Conservation (phyloP, 2,797 vertebrate genomes). For the Rhinichthys osculus region DNA sequence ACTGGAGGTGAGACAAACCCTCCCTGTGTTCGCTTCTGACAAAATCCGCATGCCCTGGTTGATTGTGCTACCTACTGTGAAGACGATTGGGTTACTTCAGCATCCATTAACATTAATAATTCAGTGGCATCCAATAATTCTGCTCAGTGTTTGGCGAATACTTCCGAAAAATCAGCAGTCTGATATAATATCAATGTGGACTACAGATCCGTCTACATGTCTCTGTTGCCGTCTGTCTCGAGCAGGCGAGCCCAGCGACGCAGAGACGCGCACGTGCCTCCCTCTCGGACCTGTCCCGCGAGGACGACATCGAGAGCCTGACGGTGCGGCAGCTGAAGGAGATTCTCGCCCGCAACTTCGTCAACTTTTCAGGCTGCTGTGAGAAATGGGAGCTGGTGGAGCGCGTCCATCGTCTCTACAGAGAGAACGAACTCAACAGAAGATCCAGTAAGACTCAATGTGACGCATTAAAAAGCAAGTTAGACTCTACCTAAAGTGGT, state of each 20-base stretch:
- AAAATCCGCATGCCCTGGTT: background rate
- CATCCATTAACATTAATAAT: constrained; percentile 23
- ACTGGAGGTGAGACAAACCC: constrained; percentile 69
- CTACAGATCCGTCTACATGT: constrained; percentile 25
- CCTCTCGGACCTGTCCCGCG: constrained; percentile 90
- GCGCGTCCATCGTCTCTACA: constrained; percentile 93
- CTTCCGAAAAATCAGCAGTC: background rate
- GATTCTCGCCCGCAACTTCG: constrained; percentile 95
- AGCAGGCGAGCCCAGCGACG: constrained; percentile 85
- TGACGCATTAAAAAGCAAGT: background rate
- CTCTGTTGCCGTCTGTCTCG: constrained; percentile 20
- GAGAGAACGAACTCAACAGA: constrained; percentile 91
- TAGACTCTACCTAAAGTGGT: background rate
- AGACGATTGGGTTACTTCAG: background rate
- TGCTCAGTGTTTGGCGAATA: constrained; percentile 4
- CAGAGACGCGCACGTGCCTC: constrained; percentile 89
- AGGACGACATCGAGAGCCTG: constrained; percentile 91
- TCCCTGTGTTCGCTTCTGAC: background rate
- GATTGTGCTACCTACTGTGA: background rate
- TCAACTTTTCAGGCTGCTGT: constrained; percentile 97
- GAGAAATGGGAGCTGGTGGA: constrained; percentile 99
- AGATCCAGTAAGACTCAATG: constrained; percentile 81
- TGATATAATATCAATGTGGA: background rate
- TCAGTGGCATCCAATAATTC: background rate
- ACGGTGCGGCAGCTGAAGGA: constrained; percentile 96